phyloP scores from a whole-genome alignment of 1,140 invertebrate species.

The Drosophila subpulchrella region DNA sequence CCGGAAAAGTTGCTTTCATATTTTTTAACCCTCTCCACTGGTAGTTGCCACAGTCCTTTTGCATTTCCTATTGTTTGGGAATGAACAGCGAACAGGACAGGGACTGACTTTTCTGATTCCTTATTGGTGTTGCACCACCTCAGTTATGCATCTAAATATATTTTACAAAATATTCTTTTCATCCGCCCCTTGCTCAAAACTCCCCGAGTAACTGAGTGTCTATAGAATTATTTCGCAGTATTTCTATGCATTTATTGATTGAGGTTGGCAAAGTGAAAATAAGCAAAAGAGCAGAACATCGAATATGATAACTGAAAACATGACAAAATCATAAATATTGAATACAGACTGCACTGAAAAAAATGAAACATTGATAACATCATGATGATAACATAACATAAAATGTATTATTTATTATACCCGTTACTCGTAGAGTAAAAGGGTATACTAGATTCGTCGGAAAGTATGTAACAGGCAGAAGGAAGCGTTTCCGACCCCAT shows the following conservation, averaged over 20 bases:
- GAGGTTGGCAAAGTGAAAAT: conserved; percentile 44
- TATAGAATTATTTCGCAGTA: conserved; percentile 62
- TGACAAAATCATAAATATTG: conserved; percentile 33
- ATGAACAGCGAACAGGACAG: conserved; percentile 5
- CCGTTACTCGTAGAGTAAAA: no score
- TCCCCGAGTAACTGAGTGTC: conserved; percentile 30
- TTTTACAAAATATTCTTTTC: conserved; percentile 33
- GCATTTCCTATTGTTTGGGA: conserved; percentile 45
- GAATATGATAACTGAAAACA: conserved; percentile 11
- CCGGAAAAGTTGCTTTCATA: conserved; percentile 49
- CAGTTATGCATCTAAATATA: conserved; percentile 44
- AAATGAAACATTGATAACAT: no score
- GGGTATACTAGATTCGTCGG: no score
- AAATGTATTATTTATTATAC: no score
- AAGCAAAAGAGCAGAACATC: conserved; percentile 18
- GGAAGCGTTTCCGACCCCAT: no score
- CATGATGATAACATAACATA: no score
- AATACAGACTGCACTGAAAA: conserved; percentile 20
- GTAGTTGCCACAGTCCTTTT: conserved; percentile 36
- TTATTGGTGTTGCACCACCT: conserved; percentile 21
- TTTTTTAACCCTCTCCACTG: conserved; percentile 30
- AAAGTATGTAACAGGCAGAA: no score
- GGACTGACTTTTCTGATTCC: conserved; percentile 26
- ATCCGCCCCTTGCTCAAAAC: background rate
- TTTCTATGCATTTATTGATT: conserved; percentile 71